Evolutionary conservation across 1,140 invertebrate genomes (phyloP).

Genomic region (Dreissena rostriformis): DNA sequence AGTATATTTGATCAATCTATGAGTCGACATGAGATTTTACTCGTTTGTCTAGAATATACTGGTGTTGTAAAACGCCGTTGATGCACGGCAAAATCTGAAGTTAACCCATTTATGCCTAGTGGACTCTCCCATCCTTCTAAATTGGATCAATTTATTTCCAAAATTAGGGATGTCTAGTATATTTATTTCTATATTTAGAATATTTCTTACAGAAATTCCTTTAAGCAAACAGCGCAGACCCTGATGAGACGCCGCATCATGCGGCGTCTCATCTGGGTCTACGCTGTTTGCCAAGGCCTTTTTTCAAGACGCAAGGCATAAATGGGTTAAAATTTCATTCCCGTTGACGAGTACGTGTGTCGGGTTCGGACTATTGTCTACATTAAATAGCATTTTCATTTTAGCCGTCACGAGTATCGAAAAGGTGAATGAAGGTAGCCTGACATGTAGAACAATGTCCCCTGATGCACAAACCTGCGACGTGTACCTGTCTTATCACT

Average conservation of each 20-base stretch:
- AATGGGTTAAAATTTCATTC: neutral
- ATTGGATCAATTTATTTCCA: neutral
- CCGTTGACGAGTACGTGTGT: neutral
- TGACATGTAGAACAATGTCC: neutral
- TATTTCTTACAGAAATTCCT: too few relatives aligned
- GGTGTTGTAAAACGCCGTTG: neutral
- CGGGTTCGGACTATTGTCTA: neutral
- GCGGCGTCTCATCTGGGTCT: too few relatives aligned
- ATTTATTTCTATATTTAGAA: too few relatives aligned
- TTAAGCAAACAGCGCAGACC: too few relatives aligned
- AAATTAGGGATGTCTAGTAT: too few relatives aligned
- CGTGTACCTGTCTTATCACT: slow-evolving; percentile 47
- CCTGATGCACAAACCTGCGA: neutral
- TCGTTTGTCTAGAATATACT: neutral
- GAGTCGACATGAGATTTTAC: neutral
- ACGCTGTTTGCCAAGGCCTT: too few relatives aligned
- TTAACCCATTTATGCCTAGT: neutral
- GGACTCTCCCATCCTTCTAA: neutral
- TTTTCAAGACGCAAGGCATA: neutral
- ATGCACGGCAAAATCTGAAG: neutral
- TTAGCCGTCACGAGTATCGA: neutral
- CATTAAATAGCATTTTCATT: neutral
- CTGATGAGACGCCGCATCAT: too few relatives aligned
- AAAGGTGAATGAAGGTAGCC: neutral
- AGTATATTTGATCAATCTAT: too few relatives aligned